Evolutionary conservation across 2,797 vertebrate genomes (phyloP), one percentile per base, ranked within the genome.

Genomic region (Avahi laniger): DNA sequence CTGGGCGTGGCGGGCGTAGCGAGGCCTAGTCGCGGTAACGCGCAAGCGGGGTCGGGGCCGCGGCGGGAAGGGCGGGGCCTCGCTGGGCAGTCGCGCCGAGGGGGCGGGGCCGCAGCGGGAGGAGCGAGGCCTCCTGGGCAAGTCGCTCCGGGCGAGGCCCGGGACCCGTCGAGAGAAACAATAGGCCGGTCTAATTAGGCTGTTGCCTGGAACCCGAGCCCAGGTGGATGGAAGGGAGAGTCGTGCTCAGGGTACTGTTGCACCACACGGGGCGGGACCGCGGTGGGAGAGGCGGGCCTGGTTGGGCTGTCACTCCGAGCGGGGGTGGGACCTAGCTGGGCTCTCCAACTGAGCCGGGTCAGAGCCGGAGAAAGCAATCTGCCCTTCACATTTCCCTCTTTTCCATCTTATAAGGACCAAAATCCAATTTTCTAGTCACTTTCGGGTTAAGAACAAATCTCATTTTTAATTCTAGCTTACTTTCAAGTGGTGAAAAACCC

Each of bases 1-100:
- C 93, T 6, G 67, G 73, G 93, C 72, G 82, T 43, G 59, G 14
- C 22, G 38, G 63, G 15, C 7, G 26, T 1, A n/a, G 73, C 57
- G 0, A 6, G 7, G 41, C 78, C 82, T 0, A 0, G 18, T 0
- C 5, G 28, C 15, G 2, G 4, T 9, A 1, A 2, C 35, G 4
- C 63, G 17, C 30, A 0, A 67, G 13, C 26, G 2, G n/a, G 65
- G 82, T n/a, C 46, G 15, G n/a, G 57, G 9, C 63, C 52, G 3
- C 5, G 9, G 61, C 0, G 4, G 72, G 46, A 52, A 46, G n/a
- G 73, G 46, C 82, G 22, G 46, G 46, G 43, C 38, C 63, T 26
- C 11, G 10, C 11, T 0, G 28, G 7, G 7, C 43, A 17, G 28
- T 15, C 35, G 3, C 30, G 4, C 54, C 1, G 14, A 33, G 28